Percentiles rank a stretch among this genome's conserved stretches.
Conservation (phyloP, 2,797 vertebrate genomes). For the Gymnothorax reevesii region DNA sequence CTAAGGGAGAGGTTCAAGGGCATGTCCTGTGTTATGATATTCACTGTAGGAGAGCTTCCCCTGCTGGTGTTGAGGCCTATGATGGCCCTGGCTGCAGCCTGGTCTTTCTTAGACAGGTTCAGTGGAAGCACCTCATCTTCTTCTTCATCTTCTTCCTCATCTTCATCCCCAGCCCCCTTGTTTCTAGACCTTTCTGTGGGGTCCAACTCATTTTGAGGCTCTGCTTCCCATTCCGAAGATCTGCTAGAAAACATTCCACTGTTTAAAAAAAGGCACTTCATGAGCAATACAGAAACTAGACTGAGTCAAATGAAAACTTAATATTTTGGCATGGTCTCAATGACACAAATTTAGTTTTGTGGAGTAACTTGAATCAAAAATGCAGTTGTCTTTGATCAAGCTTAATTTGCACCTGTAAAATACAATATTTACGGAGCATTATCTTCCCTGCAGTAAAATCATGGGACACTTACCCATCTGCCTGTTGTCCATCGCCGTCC, state of each 20-base stretch:
- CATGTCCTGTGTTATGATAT: constrained; percentile 68
- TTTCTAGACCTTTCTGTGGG: constrained; percentile 8
- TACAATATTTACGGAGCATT: neutral
- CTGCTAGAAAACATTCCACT: constrained; percentile 37
- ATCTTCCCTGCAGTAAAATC: neutral
- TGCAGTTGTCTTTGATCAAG: too few relatives aligned
- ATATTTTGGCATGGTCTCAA: too few relatives aligned
- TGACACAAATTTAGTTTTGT: too few relatives aligned
- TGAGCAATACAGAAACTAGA: neutral
- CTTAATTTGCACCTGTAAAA: neutral
- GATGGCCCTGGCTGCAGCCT: constrained; percentile 45
- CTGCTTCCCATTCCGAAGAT: constrained; percentile 42
- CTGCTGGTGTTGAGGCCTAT: constrained; percentile 39
- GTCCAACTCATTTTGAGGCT: constrained; percentile 13
- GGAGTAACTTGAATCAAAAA: too few relatives aligned
- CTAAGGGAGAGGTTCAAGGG: constrained; percentile 93
- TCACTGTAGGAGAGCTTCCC: constrained; percentile 52
- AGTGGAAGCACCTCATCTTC: constrained; percentile 77
- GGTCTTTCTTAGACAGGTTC: constrained; percentile 87
- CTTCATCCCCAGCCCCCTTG: neutral
- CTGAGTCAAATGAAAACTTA: too few relatives aligned
- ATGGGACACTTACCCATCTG: constrained; percentile 52
- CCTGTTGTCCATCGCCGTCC: constrained; percentile 41
- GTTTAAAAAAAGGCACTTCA: neutral
- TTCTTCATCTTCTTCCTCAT: constrained; percentile 52